A percentile compares a stretch with the other conserved stretches of the same genome.
Conservation (phyloP, 2,113 vertebrate species). For the Cephalophus harveyi region DNA sequence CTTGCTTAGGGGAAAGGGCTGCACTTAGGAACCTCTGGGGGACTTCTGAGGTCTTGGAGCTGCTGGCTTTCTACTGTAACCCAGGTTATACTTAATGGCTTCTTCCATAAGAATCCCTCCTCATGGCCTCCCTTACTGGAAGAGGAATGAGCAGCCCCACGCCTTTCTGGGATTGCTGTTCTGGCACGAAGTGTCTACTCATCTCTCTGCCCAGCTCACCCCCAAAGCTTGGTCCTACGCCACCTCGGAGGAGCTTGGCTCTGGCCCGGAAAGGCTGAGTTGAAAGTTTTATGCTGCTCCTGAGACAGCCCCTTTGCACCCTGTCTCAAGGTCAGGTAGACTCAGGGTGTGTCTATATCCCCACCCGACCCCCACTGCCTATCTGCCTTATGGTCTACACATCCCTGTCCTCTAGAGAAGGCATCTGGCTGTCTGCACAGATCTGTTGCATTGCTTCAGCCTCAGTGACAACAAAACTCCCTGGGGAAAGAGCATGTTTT, state of each 20-base stretch:
- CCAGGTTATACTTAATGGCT: constrained; percentile 28
- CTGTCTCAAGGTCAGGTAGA: not conserved
- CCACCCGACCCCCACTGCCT: rapidly evolving
- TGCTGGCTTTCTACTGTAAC: constrained; percentile 32
- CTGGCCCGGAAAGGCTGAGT: not conserved
- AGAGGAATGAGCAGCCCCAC: constrained; percentile 1
- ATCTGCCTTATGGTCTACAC: not conserved
- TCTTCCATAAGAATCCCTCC: constrained; percentile 49
- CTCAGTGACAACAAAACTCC: not conserved
- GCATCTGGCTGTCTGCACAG: not conserved
- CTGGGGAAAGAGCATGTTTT: not conserved
- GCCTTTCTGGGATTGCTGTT: constrained; percentile 10
- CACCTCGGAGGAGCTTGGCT: not conserved
- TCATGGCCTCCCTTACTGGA: constrained; percentile 19
- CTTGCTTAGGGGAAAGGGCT: not conserved
- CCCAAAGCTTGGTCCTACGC: not conserved
- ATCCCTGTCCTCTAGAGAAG: not conserved
- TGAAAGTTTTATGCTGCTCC: not conserved
- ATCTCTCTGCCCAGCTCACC: not conserved
- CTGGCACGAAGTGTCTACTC: not conserved
- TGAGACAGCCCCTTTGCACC: not conserved
- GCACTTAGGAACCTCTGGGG: not conserved
- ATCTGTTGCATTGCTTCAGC: not conserved
- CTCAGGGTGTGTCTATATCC: not conserved
- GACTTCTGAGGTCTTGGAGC: constrained; percentile 31